Evolutionary conservation across 2,797 vertebrate species (phyloP), one percentile per base, ranked within the genome.

Genomic region (Sebastes itinus): DNA sequence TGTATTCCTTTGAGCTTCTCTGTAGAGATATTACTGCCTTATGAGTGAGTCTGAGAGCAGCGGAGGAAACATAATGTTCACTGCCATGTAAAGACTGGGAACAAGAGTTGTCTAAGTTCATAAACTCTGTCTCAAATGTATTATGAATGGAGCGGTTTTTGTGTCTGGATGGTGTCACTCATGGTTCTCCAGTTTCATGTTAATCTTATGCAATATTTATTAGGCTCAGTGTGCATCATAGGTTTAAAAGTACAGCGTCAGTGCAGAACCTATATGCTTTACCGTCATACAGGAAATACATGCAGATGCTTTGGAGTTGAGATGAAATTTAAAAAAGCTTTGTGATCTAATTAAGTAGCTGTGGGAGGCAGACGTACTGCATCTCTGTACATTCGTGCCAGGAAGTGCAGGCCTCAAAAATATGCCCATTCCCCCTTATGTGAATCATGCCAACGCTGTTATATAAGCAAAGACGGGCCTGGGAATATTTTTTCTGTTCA

Each of bases 401-500:
- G 91, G 88, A 88, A 85, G 87, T 69, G 75, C 78, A 81, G 82
- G 81, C 86, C 86, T 85, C 52, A n/a, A 89, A 42, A 89, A 92
- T 76, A 81, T 74, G 69, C 85, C 82, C 83, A 46, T 81, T 82
- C 58, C 80, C 83, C 86, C 85, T 78, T 85, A 79, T 84, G 71
- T 73, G 91, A 88, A 89, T 90, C 85, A 89, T 90, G 80, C 90
- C 88, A 88, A 52, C 82, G 81, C 72, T 72, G 92, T 95, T 95
- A 94, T 93, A 94, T 94, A 94, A 94, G 91, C 85, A 87, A 78
- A 85, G 91, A 78, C 87, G 70, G 82, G 81, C 82, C 83, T 85
- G 88, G 90, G 91, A 94, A 92, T 92, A 90, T 94, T 94, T 95
- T 93, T 89, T 81, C 82, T 87, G 54, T 90, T 95, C 87, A 95